Conservation (phyloP, 1,140 invertebrate species). For the Colletes latitarsis region DNA sequence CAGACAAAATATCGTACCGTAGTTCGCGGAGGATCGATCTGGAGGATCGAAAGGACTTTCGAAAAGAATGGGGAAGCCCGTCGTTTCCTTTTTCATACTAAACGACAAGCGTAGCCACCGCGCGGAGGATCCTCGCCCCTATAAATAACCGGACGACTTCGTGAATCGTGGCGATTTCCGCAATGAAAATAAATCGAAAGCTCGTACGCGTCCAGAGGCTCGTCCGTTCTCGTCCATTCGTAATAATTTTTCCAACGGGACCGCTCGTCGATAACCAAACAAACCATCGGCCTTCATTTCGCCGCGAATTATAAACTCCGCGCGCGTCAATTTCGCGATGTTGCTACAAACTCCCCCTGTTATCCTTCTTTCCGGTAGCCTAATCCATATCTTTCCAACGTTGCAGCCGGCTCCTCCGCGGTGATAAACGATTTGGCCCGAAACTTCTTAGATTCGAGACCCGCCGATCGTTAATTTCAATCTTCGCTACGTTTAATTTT, state of each 20-base stretch:
- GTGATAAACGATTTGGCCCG: too few species aligned
- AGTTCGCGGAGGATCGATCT: too few species aligned
- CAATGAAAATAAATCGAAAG: slow-evolving; percentile 66
- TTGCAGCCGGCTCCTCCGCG: too few species aligned
- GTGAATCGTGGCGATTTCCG: slow-evolving; percentile 60
- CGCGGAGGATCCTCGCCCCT: slow-evolving; percentile 52
- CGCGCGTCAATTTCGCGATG: background rate
- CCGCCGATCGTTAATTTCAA: too few species aligned
- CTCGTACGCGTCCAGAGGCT: background rate
- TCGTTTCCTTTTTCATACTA: slow-evolving; percentile 21
- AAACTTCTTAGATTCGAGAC: too few species aligned
- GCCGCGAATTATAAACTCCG: slow-evolving; percentile 53
- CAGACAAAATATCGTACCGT: too few species aligned
- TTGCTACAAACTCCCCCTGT: background rate
- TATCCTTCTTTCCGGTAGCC: background rate
- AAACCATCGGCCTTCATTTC: slow-evolving; percentile 55
- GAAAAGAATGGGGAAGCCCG: too few species aligned
- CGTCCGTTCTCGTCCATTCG: slow-evolving; percentile 22
- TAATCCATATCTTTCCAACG: background rate
- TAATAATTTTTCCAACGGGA: slow-evolving; percentile 53
- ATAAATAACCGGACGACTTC: slow-evolving; percentile 62
- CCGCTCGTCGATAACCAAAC: slow-evolving; percentile 53
- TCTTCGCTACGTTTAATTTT: too few species aligned
- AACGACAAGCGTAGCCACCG: background rate
- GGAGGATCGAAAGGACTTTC: too few species aligned